These are phyloP conservation scores for Rhizomys pruinosus DNA, from an alignment of 2,113 vertebrate genomes.

Conservation along the genomic window DNA sequence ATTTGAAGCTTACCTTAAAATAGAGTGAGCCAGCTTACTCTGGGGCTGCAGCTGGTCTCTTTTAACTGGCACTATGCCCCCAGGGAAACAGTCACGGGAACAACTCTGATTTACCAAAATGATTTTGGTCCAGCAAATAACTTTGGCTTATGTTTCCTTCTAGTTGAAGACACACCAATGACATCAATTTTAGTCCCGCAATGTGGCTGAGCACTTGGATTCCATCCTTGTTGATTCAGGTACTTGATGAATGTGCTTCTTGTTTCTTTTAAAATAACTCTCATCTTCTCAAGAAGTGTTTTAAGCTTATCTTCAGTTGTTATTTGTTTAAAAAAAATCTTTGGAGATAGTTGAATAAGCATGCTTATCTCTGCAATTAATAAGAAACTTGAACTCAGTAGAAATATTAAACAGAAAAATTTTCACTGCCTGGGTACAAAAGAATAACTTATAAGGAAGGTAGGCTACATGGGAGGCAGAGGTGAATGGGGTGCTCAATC, in stretches of 20 bases:
- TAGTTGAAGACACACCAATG: not conserved
- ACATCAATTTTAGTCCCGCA: not conserved
- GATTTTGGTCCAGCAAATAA: not conserved
- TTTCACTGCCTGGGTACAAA: not conserved
- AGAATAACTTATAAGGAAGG: not conserved
- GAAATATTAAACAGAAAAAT: not conserved
- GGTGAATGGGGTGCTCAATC: too few relatives aligned
- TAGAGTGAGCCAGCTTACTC: slow-evolving; percentile 8
- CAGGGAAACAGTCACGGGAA: not conserved
- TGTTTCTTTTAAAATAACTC: slow-evolving; percentile 48
- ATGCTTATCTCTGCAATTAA: not conserved
- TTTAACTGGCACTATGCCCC: not conserved
- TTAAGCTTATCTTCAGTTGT: slow-evolving; percentile 40
- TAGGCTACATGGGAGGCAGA: not conserved
- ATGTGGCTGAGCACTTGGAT: not conserved
- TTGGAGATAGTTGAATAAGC: not conserved
- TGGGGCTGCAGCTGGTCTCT: not conserved
- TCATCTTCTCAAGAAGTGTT: slow-evolving; percentile 50
- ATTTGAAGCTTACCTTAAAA: slow-evolving; percentile 41
- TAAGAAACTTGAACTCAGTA: slow-evolving; percentile 36
- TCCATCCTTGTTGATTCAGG: slow-evolving; percentile 55
- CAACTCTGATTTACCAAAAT: slow-evolving; percentile 22
- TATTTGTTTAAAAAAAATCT: slow-evolving; percentile 9
- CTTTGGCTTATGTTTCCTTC: slow-evolving; percentile 2
- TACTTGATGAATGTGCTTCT: slow-evolving; percentile 29